Percentiles rank a stretch among this genome's conserved stretches.
These are phyloP conservation scores for Epinephelus cyanopodus DNA, from an alignment of 2,113 vertebrate genomes.

Conservation along the genomic window DNA sequence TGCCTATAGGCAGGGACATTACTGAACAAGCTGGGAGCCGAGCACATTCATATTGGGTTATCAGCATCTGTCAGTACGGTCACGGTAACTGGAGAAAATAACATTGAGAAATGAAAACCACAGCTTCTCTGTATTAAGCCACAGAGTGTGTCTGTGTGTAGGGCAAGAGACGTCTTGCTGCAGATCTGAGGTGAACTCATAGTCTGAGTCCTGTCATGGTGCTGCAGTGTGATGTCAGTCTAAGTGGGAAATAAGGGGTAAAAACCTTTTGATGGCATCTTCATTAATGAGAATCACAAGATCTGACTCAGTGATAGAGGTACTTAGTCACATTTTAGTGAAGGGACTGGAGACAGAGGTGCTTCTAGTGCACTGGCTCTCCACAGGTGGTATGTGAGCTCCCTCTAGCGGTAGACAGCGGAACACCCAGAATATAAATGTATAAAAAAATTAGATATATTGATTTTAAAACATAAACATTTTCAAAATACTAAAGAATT, in stretches of 20 bases:
- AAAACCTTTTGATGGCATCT: not conserved
- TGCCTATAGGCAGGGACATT: slow-evolving; percentile 59
- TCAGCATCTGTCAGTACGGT: slow-evolving; percentile 63
- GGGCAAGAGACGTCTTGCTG: slow-evolving; percentile 68
- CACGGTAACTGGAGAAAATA: slow-evolving; percentile 20
- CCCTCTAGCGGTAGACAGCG: slow-evolving; percentile 62
- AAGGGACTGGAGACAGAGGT: not conserved
- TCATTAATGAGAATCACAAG: not conserved
- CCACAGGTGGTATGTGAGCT: slow-evolving; percentile 16
- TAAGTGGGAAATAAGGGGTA: not conserved
- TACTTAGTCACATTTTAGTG: not conserved
- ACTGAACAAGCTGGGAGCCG: slow-evolving; percentile 46
- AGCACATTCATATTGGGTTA: slow-evolving; percentile 44
- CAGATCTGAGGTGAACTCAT: slow-evolving; percentile 52
- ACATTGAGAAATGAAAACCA: slow-evolving; percentile 37
- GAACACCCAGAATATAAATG: not conserved
- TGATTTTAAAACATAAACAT: no score
- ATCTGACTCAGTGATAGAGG: not conserved
- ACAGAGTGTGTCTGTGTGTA: slow-evolving; percentile 14
- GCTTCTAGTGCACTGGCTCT: not conserved
- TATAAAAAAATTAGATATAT: no score
- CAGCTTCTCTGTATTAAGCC: slow-evolving; percentile 22
- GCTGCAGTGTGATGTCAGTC: not conserved
- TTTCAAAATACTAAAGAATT: no score
- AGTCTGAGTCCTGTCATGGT: slow-evolving; percentile 10